These are phyloP conservation scores for Periophthalmus modestus DNA, from an alignment of 2,113 vertebrate genomes.

Conservation along the genomic window DNA sequence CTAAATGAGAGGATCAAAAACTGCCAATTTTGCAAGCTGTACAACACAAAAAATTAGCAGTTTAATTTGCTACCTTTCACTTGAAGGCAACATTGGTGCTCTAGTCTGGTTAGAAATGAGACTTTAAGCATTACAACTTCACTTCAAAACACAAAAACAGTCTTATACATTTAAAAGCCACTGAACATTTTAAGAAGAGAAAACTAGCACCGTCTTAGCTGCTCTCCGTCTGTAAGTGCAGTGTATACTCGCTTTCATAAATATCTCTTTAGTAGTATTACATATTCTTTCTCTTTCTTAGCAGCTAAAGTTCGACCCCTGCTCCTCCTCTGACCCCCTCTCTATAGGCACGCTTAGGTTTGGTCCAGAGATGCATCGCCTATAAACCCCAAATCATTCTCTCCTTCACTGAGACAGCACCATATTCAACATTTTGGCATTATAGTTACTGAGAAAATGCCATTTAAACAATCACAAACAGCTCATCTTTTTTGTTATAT, in stretches of 20 bases:
- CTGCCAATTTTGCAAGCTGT: too few relatives aligned
- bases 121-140: neutral
- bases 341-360: neutral
- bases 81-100: neutral
- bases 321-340: neutral
- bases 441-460: slow-evolving; percentile 4
- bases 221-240: slow-evolving; percentile 4
- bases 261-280: slow-evolving; percentile 10
- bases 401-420: neutral
- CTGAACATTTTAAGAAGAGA: neutral
- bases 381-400: neutral
- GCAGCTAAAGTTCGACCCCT: neutral
- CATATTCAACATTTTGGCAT: neutral
- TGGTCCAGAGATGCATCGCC: neutral
- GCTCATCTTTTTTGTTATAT: neutral
- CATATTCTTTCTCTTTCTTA: neutral
- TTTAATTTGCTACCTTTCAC: neutral
- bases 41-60: too few relatives aligned
- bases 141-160: slow-evolving; percentile 1
- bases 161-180: slow-evolving; percentile 2
- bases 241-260: neutral
- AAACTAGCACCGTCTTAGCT: slow-evolving; percentile 5
- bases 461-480: neutral
- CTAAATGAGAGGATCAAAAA: too few relatives aligned
- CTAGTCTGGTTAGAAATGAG: neutral